These are phyloP conservation scores for Megaustenia siamemsis DNA, from an alignment of 2,888 invertebrate genomes.

Conservation along the genomic window DNA sequence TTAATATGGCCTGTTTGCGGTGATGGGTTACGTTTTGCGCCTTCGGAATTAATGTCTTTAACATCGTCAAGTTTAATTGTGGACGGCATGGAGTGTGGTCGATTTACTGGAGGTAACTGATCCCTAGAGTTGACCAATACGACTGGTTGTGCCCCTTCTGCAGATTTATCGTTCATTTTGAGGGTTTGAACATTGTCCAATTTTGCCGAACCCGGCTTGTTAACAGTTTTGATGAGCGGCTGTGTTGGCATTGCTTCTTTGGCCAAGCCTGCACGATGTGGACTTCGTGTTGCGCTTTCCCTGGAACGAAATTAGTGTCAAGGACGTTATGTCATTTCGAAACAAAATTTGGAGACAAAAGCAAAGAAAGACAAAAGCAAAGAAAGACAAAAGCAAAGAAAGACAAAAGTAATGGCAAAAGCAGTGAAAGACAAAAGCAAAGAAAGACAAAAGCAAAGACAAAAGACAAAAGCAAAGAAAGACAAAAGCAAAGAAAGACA, in stretches of 20 bases:
- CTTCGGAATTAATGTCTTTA: background rate
- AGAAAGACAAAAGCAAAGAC: no score
- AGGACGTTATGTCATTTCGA: no score
- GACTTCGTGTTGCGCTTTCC: background rate
- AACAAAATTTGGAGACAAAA: no score
- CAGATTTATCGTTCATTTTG: background rate
- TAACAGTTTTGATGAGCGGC: no score
- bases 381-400: no score
- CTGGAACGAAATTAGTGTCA: constrained; percentile 15
- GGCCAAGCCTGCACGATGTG: background rate
- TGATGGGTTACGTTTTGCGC: background rate
- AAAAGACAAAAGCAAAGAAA: no score
- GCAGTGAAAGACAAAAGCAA: no score
- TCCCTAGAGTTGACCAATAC: background rate
- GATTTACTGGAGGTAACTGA: background rate
- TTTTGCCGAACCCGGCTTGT: background rate
- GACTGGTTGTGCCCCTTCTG: background rate
- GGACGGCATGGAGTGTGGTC: background rate
- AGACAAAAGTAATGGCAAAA: no score
- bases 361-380: no score
- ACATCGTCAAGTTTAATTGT: background rate
- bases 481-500: no score
- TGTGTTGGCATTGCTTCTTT: background rate
- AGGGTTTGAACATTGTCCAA: background rate
- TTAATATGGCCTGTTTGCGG: background rate